Percentiles rank a stretch among this genome's conserved stretches.
phyloP scores from a whole-genome alignment of 1,140 invertebrate genomes.

The Bombus confusus region DNA sequence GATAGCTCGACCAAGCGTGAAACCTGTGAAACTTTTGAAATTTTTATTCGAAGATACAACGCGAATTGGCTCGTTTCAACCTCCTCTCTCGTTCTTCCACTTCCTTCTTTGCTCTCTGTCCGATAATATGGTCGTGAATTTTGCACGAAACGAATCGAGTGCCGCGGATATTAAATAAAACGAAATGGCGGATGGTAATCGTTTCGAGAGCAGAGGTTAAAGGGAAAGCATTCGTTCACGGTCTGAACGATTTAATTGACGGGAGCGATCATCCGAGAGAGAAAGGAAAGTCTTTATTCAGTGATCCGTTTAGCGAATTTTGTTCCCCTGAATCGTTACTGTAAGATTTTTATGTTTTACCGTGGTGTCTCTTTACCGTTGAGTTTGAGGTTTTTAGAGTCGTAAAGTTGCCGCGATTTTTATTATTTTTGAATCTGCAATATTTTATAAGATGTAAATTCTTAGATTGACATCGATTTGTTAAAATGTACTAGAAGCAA shows the following conservation, averaged over 20 bases:
- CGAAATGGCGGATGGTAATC: background rate
- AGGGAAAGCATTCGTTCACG: background rate
- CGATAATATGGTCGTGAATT: background rate
- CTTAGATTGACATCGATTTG: background rate
- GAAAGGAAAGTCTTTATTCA: background rate
- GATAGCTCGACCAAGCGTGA: background rate
- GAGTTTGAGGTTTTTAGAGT: too few species aligned
- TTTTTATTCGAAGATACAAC: background rate
- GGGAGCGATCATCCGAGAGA: background rate
- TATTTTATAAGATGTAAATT: background rate
- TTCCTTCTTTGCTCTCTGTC: background rate
- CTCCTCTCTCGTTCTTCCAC: background rate
- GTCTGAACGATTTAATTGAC: background rate
- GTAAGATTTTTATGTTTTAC: background rate
- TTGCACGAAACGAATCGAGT: background rate
- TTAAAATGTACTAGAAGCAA: background rate
- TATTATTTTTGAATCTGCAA: background rate
- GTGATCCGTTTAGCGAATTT: background rate
- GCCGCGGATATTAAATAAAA: conserved; percentile 7
- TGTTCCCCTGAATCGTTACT: background rate
- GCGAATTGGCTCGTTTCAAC: background rate
- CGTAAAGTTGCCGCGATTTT: too few species aligned
- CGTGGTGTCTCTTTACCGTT: too few species aligned
- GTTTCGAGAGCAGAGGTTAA: background rate
- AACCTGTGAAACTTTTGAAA: background rate